A percentile compares a stretch with the other conserved stretches of the same genome.
Conservation (phyloP, 1,140 invertebrate species). For the Littorina saxatilis region DNA sequence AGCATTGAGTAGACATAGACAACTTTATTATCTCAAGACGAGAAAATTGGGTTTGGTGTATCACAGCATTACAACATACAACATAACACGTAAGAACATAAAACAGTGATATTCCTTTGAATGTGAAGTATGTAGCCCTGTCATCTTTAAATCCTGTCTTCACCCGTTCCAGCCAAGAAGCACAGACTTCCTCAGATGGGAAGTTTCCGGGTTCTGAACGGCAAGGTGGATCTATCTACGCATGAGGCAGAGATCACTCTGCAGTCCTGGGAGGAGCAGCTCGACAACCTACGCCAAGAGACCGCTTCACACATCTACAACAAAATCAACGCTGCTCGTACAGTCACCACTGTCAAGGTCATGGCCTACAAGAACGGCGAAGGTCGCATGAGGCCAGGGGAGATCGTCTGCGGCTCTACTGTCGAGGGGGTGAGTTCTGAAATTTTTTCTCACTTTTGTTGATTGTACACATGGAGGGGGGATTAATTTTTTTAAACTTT, state of each 20-base stretch:
- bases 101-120: no score
- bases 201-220: slow-evolving; percentile 73
- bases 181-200: slow-evolving; percentile 67
- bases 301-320: slow-evolving; percentile 67
- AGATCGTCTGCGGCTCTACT: slow-evolving; percentile 73
- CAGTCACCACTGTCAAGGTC: slow-evolving; percentile 71
- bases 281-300: slow-evolving; percentile 66
- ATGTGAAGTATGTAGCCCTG: no score
- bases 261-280: slow-evolving; percentile 66
- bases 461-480: no score
- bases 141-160: no score
- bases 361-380: slow-evolving; percentile 75
- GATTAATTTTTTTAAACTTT: no score
- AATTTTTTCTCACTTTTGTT: no score
- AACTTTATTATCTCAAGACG: no score
- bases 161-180: slow-evolving; percentile 72
- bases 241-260: slow-evolving; percentile 72
- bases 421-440: slow-evolving; percentile 71
- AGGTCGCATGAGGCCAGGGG: slow-evolving; percentile 66
- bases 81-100: no score
- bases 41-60: no score
- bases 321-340: slow-evolving; percentile 69
- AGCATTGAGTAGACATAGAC: no score
- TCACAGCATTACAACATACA: no score
- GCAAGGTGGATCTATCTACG: slow-evolving; percentile 74